Base-by-base conservation (phyloP, 2,888 invertebrate species). In the Carpatolechia fugitivella region DNA sequence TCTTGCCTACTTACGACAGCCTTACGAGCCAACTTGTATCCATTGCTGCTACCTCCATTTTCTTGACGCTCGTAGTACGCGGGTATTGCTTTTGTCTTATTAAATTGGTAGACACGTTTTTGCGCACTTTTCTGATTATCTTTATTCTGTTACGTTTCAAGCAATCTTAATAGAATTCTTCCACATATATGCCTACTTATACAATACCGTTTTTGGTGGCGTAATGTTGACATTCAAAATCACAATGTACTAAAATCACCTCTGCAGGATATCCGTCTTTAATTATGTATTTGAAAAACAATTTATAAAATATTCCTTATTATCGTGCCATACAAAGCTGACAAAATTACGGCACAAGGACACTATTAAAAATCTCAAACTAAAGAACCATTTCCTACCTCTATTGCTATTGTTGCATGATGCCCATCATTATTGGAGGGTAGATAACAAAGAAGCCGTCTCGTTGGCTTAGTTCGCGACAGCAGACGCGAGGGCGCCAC, bases 21-120 rank as follows among this genome's bases (percentile, higher is more conserved):
- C 44, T 81, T 77, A 78, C 74, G 78, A 74, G 70, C 76, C 76
- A 78, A 82, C 80, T 81, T 81, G 74, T 78, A 82, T 76, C 72
- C 74, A 78, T 80, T 80, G 79, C 70, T 72, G 62, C 70, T 66
- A 61, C 67, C 54, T 29, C 38, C 20, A 29, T 50, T 70, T 66
- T 63, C 70, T 62, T 76, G 66, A 71, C 70, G 65, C 60, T 24
- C 24, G 24, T 59, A 52, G 54, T 60, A 58, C 62, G 36, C 1
- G 13, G 38, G 36, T 50, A 50, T 50, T 50, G 50, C 50, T 30
- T 51, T 52, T 52, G 40, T 41, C 31, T 40, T 52, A 52, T 41
- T 29, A 44, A 44, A 44, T 44, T 29, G 44, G n/a, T 11, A 31
- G 8, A 16, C 18, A 7, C 18, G 40, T 14, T n/a, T 38, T 1